Evolutionary conservation across 2,797 vertebrate genomes (phyloP).

Genomic region (Cynodonichthys magdalenae): DNA sequence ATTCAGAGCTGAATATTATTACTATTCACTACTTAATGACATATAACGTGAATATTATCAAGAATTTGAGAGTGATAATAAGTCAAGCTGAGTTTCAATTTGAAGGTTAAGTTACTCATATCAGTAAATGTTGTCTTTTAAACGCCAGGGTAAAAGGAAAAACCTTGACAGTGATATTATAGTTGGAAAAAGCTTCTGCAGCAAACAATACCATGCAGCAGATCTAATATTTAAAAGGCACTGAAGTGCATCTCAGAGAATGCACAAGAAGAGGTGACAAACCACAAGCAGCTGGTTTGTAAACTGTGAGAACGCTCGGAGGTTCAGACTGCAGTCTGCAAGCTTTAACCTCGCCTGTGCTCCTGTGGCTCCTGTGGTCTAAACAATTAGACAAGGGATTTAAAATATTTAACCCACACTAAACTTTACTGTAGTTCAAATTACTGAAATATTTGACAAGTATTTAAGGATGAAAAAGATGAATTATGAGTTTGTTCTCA

Average conservation of each 20-base stretch:
- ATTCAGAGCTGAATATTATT: background rate
- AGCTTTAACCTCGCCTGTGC: constrained; percentile 16
- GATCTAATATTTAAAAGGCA: constrained; percentile 27
- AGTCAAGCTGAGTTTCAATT: background rate
- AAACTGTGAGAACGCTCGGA: background rate
- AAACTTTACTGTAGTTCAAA: constrained; percentile 5
- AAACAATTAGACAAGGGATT: constrained; percentile 19
- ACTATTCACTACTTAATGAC: too few relatives aligned
- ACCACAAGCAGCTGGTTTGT: constrained; percentile 9
- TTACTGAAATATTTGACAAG: background rate
- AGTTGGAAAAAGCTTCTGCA: constrained; percentile 16
- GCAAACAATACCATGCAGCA: constrained; percentile 19
- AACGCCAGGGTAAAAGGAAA: background rate
- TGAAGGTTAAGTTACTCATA: constrained; percentile 4
- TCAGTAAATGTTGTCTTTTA: background rate
- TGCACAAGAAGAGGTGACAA: constrained; percentile 10
- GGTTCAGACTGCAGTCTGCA: constrained; percentile 26
- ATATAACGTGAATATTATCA: background rate
- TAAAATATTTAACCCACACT: background rate
- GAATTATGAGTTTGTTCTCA: too few relatives aligned
- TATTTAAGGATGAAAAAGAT: background rate
- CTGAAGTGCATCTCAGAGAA: constrained; percentile 15
- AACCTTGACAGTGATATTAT: constrained; percentile 15
- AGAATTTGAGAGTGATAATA: background rate
- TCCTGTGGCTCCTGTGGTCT: constrained; percentile 28